These are phyloP conservation scores for Paragorgia papillata DNA, from an alignment of 92 coral and sea anemone genomes.

Conservation along the genomic window DNA sequence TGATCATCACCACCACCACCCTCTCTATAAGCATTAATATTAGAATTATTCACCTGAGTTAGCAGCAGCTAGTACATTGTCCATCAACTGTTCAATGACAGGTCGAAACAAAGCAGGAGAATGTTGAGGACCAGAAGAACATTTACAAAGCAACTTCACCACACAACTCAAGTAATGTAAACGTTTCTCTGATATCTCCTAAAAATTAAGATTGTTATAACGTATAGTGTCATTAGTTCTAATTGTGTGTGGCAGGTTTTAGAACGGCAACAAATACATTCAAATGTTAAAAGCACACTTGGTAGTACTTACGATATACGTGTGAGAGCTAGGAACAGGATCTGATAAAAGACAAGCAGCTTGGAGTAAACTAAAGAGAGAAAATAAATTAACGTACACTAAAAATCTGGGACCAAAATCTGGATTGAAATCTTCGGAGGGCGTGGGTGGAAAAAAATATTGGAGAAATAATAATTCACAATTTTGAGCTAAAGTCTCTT, in stretches of 20 bases:
- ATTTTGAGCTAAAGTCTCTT: too few relatives aligned
- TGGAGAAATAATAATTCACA: too few relatives aligned
- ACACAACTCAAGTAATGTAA: constrained; percentile 72
- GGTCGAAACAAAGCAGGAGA: constrained; percentile 69
- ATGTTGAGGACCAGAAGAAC: constrained; percentile 72
- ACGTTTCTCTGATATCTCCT: constrained; percentile 87
- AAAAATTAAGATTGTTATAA: too few relatives aligned
- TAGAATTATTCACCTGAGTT: constrained; percentile 71
- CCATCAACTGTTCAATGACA: constrained; percentile 70
- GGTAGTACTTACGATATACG: constrained; percentile 8
- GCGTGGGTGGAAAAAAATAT: too few relatives aligned
- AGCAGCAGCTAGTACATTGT: constrained; percentile 77
- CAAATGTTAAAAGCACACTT: background rate
- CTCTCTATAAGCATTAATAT: too few relatives aligned
- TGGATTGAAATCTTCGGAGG: too few relatives aligned
- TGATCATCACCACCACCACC: too few relatives aligned
- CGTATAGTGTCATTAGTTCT: too few relatives aligned
- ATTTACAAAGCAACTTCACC: constrained; percentile 71
- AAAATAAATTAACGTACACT: background rate
- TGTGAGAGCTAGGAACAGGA: background rate
- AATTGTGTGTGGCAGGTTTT: too few relatives aligned
- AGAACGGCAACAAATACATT: too few relatives aligned
- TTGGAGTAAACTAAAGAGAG: constrained; percentile 13
- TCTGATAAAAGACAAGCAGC: constrained; percentile 18
- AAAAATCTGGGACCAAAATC: too few relatives aligned